These are phyloP conservation scores for Podarcis lilfordi DNA, from an alignment of 2,797 vertebrate genomes.

Conservation along the genomic window DNA sequence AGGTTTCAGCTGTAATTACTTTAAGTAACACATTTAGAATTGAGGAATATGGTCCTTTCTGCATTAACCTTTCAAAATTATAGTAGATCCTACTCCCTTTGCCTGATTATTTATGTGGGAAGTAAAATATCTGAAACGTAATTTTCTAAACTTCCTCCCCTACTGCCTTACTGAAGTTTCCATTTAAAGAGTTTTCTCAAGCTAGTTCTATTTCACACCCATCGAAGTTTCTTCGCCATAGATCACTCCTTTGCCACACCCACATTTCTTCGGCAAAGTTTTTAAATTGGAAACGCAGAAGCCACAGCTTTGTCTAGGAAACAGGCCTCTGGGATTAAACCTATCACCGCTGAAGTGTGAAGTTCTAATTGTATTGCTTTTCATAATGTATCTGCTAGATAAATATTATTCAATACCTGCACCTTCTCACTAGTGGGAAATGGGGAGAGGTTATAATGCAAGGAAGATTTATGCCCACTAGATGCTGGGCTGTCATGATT, in stretches of 20 bases:
- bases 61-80: conserved; percentile 4
- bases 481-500: conserved; percentile 76
- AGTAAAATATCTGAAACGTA: conserved; percentile 12
- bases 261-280: conserved; percentile 14
- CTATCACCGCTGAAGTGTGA: conserved; percentile 68
- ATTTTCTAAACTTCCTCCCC: not conserved
- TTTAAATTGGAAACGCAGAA: conserved; percentile 46
- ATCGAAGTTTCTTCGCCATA: conserved; percentile 16
- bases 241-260: not conserved
- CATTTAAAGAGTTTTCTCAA: not conserved
- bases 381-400: conserved; percentile 64
- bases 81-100: not conserved
- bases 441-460: conserved; percentile 70
- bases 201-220: conserved; percentile 1
- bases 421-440: conserved; percentile 68
- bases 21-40: not conserved
- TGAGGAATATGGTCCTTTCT: not conserved
- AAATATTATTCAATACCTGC: conserved; percentile 70
- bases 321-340: conserved; percentile 60
- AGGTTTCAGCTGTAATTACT: conserved; percentile 1
- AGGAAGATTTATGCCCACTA: conserved; percentile 74
- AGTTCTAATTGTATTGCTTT: conserved; percentile 72
- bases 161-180: fast-evolving
- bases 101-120: not conserved
- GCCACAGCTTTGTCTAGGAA: conserved; percentile 51